Conservation (phyloP, 2,888 invertebrate species). For the Tetranychus piercei region DNA sequence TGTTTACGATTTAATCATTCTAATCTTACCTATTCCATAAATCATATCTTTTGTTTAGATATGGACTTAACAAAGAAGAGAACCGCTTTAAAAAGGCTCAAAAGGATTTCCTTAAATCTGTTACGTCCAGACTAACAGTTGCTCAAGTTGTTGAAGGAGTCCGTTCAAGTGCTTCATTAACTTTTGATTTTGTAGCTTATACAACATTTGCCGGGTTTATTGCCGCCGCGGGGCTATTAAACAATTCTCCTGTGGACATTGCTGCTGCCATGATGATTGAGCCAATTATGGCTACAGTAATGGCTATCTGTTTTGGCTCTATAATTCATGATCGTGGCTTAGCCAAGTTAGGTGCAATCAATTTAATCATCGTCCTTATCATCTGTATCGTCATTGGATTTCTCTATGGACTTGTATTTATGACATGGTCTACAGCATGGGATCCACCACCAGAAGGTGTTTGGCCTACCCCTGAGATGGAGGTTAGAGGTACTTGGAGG, state of each 20-base stretch:
- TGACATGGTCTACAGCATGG: slow-evolving; percentile 18
- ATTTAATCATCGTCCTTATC: slow-evolving; percentile 48
- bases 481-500: slow-evolving; percentile 15
- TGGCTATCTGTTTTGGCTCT: slow-evolving; percentile 54
- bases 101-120: slow-evolving; percentile 43
- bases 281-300: slow-evolving; percentile 56
- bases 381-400: slow-evolving; percentile 39
- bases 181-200: slow-evolving; percentile 54
- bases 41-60: not conserved
- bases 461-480: slow-evolving; percentile 21
- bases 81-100: slow-evolving; percentile 23
- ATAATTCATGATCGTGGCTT: slow-evolving; percentile 47
- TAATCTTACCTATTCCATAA: no score
- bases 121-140: slow-evolving; percentile 47
- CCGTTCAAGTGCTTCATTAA: slow-evolving; percentile 45
- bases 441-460: slow-evolving; percentile 19
- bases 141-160: slow-evolving; percentile 52
- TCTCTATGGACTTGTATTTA: slow-evolving; percentile 17
- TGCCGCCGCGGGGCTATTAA: slow-evolving; percentile 51
- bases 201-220: slow-evolving; percentile 53
- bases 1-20: not conserved
- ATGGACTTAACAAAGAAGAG: not conserved
- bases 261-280: slow-evolving; percentile 64
- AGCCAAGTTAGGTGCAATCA: slow-evolving; percentile 45
- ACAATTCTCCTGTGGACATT: slow-evolving; percentile 51